Base-by-base conservation (phyloP, 1,140 invertebrate genomes). In the Plectus sambesii region DNA sequence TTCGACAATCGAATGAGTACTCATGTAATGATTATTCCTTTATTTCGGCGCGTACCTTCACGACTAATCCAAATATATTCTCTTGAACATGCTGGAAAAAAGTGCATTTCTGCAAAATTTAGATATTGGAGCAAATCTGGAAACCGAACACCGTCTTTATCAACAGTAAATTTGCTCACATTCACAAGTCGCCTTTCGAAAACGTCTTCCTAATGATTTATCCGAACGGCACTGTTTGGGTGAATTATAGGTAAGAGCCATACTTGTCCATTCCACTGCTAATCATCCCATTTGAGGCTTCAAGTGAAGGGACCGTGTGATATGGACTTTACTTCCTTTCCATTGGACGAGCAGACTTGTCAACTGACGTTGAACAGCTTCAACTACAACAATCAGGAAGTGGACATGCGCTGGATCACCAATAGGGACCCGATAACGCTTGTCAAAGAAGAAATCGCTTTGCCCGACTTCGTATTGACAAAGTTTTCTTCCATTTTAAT, bases 131-230 rank as follows among this genome's bases (percentile, higher is more conserved):
- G 23, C 43, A 59, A 39, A 60, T 62, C 23, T 62, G 60, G 60
- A 62, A 62, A 30, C 60, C 60, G 8, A 62, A 62, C 36, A 62
- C 60, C 15, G 55, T 58, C 23, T 62, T 62, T 35, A 62, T 62
- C 42, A 62, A 62, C 26, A 55, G 51, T 23, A 61, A 62, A 52
- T 42, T 37, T 17, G 60, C 60, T 2, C 45, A 60, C 35, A 62
- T 62, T 37, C 60, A 62, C 53, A 47, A 49, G 39, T 47, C 42
- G n/a, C 60, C 60, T n/a, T 62, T 62, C 36, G 50, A 44, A 30
- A 62, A 62, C 42, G 59, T 62, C 24, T 51, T 62, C 37, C 44
- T 62, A n/a, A 60, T 61, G 60, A 62, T 62, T 42, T 62, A 62
- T 40, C 42, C 47, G 9, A 62, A 62, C 49, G 60, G 60, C 2